A percentile compares a stretch with the other conserved stretches of the same genome.
Evolutionary conservation across 1,140 invertebrate species (phyloP).

Genomic region (Aphis gossypii): DNA sequence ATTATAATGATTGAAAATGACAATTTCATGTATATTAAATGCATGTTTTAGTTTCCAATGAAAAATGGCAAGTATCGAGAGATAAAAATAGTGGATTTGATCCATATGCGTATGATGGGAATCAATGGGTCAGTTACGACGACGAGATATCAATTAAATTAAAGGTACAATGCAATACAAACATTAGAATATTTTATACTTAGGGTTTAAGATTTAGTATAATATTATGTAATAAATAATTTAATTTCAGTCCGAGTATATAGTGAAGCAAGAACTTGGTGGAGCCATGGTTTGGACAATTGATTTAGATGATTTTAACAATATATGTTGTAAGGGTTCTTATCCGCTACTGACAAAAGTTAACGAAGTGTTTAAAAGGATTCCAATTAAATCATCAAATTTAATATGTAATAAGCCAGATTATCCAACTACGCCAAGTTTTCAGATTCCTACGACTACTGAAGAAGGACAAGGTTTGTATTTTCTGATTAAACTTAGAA

Average conservation of each 20-base stretch:
- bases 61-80: constrained; percentile 60
- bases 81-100: constrained; percentile 65
- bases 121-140: constrained; percentile 93
- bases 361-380: constrained; percentile 73
- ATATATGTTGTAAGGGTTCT: constrained; percentile 78
- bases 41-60: constrained; percentile 60
- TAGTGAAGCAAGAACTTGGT: constrained; percentile 74
- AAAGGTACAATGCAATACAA: constrained; percentile 70
- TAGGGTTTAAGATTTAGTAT: neutral
- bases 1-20: neutral
- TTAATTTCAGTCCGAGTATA: constrained; percentile 72
- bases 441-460: constrained; percentile 58
- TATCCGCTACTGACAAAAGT: constrained; percentile 79
- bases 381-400: constrained; percentile 55
- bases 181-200: neutral
- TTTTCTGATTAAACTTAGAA: neutral
- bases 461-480: constrained; percentile 55
- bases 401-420: constrained; percentile 53
- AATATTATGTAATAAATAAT: neutral
- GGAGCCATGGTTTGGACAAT: constrained; percentile 89
- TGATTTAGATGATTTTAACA: constrained; percentile 88
- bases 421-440: constrained; percentile 59
- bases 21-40: neutral
- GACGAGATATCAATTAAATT: constrained; percentile 76
- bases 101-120: constrained; percentile 78